Evolutionary conservation across 2,113 vertebrate species (phyloP).

Genomic region (Ophthalmolycus amberensis): DNA sequence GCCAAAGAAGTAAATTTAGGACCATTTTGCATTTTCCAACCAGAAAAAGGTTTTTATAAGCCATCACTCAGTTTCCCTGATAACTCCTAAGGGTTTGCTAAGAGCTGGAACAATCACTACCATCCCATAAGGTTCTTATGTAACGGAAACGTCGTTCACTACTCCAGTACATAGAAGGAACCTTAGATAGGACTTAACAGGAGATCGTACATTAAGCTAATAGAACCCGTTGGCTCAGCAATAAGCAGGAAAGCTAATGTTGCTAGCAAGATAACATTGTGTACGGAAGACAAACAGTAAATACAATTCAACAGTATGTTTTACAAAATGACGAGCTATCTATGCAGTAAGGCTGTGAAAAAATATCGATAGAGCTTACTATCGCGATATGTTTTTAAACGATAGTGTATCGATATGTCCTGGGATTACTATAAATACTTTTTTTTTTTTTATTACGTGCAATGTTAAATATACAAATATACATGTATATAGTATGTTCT

Average conservation of each 20-base stretch:
- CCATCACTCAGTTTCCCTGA: no score
- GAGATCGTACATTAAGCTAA: neutral
- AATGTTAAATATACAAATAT: no score
- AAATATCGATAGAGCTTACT: neutral
- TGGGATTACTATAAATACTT: neutral
- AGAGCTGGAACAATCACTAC: neutral
- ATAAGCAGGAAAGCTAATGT: neutral
- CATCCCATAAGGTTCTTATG: neutral
- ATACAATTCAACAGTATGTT: neutral
- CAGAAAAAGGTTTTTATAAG: no score
- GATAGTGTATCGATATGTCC: neutral
- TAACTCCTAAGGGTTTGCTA: no score
- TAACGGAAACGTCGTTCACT: neutral
- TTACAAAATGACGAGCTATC: neutral
- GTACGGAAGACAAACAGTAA: neutral
- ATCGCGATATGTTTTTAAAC: neutral
- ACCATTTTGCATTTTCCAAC: neutral
- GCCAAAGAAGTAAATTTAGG: neutral
- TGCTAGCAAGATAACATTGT: neutral
- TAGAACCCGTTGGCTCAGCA: neutral
- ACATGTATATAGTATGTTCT: neutral
- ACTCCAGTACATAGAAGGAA: no score
- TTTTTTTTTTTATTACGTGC: no score
- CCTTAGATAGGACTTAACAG: neutral
- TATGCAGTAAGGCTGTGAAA: no score